phyloP scores from a whole-genome alignment of 2,113 vertebrate species.

The Anoura caudifer region DNA sequence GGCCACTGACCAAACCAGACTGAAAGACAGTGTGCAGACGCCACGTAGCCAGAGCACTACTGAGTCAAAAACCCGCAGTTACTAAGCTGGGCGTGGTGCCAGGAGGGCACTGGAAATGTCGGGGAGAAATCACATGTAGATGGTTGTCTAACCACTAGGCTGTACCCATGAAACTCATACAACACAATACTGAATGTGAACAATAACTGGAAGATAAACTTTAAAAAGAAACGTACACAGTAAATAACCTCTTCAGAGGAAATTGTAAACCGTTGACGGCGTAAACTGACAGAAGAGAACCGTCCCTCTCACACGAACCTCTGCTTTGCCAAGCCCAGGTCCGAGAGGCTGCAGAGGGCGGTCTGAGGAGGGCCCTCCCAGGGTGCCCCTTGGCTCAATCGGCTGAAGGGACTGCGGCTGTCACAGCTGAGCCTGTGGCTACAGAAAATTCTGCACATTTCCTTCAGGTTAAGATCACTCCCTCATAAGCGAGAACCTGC shows the following conservation, averaged over 20 bases:
- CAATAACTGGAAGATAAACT: neutral
- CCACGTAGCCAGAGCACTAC: no score
- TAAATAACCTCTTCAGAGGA: neutral
- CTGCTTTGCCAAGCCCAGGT: neutral
- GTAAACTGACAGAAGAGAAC: neutral
- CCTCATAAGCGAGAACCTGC: neutral
- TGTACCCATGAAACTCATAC: neutral
- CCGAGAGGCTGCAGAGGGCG: neutral
- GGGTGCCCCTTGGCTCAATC: neutral
- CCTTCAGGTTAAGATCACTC: neutral
- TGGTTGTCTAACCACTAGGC: neutral
- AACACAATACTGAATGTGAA: neutral
- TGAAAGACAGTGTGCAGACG: neutral
- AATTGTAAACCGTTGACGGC: neutral
- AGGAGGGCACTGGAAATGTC: neutral
- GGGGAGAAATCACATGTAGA: neutral
- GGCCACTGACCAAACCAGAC: neutral
- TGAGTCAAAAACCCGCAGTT: neutral
- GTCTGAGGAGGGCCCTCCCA: accelerated
- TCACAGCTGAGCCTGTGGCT: neutral
- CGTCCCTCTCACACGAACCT: neutral
- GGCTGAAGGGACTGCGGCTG: neutral
- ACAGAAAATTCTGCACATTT: neutral
- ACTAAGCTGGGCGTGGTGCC: neutral
- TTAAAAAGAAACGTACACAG: neutral